Base-by-base conservation (phyloP, 2,113 vertebrate genomes). In the Hippopotamus amphibius region DNA sequence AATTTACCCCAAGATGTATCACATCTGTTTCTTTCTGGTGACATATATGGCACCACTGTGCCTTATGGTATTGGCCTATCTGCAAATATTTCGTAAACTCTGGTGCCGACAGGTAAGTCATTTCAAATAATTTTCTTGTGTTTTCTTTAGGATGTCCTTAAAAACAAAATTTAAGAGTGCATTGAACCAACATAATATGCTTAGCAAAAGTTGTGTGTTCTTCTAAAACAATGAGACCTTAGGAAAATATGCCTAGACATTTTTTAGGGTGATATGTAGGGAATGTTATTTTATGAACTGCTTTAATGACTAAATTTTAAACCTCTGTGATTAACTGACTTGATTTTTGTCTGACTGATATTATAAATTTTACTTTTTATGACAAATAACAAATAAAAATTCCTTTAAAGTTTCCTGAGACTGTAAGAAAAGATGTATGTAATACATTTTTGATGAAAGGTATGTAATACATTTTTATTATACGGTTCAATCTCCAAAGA, bases 31-130 rank as follows among this genome's bases (percentile, higher is more conserved):
- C 98, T 99, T 99, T 93, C 99, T 99, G 91, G 99, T 99, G 83
- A 99, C 99, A 0, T 99, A 99, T 95, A 99, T 99, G 98, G 99
- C 99, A 21, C 99, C 99, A 0, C 93, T 99, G 48, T 99, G 99
- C 98, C 99, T 99, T 26, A 99, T 99, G 99, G 99, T 99, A 61
- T 98, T 99, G 99, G 99, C 99, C 33, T 99, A 99, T 97, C 99
- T 99, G 95, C 99, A 99, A 97, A 99, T 99, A 98, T 99, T 99
- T 97, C 99, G 99, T 81, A 99, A 99, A 97, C 98, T 99, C 33
- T 99, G 99, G 99, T 99, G 99, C 97, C 99, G 99, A 80, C 99
- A 99, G 99, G 99, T 99, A 98, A 95, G 98, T 96, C 26, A 5
- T 50, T 96, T 91, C 53, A 57, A 53, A 59, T 71, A 68, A 13